Evolutionary conservation across 2,797 vertebrate species (phyloP), one percentile per base, ranked within the genome.

Genomic region (Phaenicophaeus curvirostris): DNA sequence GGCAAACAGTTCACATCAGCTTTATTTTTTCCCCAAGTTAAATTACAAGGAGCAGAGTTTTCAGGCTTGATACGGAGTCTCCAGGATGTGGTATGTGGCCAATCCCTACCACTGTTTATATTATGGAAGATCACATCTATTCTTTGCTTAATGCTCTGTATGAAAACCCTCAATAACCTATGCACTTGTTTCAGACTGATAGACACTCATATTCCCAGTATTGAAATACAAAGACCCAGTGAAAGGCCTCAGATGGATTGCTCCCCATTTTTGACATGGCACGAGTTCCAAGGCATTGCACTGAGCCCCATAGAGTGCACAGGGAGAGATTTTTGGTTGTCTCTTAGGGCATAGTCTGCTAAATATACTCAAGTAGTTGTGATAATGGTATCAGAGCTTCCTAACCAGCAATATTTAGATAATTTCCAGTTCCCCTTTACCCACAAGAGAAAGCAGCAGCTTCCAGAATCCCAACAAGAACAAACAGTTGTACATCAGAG

Each of bases 191-290:
- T 83, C 35, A 77, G 42, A 27, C 63, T 33, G 46, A 44, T 16
- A 23, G 8, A 24, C 5, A 2, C 9, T 15, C 11, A 16, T n/a
- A 9, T 6, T 62, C 39, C 48, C 50, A 11, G 37, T 18, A 12
- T 0, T 5, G 39, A 67, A 62, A 23, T 13, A 80, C 11, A 9
- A 16, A 1, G 27, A 79, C 44, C 25, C 0, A 25, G 27, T 6
- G 28, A 59, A 42, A 61, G 18, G 61, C 35, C 35, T 62, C 3
- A 3, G 23, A 12, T 25, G 37, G 19, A 11, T 9, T 2, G 6
- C 15, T 87, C 8, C n/a, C 17, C 0, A 0, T 2, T 12, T 72
- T 39, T 20, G n/a, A 50, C 6, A 15, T 0, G 2, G 11, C 18
- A 12, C 1, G 8, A 71, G 48, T 15, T 37, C 42, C 15, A 5